Conservation (phyloP, 2,888 invertebrate genomes). For the Clistopyga incitator region DNA sequence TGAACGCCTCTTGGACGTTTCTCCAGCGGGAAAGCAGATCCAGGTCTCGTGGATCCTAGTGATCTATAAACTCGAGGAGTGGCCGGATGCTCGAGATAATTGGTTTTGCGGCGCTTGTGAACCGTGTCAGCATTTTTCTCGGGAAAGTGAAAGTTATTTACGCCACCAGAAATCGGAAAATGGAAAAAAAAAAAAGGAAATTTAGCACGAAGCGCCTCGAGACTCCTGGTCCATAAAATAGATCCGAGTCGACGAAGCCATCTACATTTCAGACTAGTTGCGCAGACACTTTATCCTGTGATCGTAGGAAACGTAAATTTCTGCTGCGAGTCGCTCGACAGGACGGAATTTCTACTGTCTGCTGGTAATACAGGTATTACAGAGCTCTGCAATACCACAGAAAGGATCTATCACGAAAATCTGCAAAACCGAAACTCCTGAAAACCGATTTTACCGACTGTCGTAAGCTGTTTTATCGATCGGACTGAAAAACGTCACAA, state of each 20-base stretch:
- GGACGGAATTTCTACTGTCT: background rate
- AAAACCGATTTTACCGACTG: too few relatives aligned
- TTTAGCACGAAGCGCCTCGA: too few relatives aligned
- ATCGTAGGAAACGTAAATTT: constrained; percentile 22
- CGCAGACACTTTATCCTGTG: background rate
- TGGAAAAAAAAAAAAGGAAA: too few relatives aligned
- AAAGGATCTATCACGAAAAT: background rate
- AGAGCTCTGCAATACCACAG: constrained; percentile 6
- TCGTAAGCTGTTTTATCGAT: too few relatives aligned
- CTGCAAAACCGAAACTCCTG: background rate
- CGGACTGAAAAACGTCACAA: too few relatives aligned
- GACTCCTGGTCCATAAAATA: background rate
- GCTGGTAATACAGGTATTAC: constrained; percentile 10
- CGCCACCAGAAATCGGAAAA: too few relatives aligned
- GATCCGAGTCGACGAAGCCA: constrained; percentile 4
- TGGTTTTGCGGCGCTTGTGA: constrained; percentile 35
- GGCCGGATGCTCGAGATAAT: constrained; percentile 56
- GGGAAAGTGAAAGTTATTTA: background rate
- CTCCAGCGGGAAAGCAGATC: constrained; percentile 24
- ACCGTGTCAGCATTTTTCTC: background rate
- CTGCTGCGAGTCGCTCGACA: background rate
- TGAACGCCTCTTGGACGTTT: constrained; percentile 11
- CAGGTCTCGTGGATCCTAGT: constrained; percentile 33
- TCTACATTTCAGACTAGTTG: background rate
- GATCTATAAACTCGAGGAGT: constrained; percentile 52